These are phyloP conservation scores for Cydia strobilella DNA, from an alignment of 1,140 invertebrate genomes.

Conservation along the genomic window DNA sequence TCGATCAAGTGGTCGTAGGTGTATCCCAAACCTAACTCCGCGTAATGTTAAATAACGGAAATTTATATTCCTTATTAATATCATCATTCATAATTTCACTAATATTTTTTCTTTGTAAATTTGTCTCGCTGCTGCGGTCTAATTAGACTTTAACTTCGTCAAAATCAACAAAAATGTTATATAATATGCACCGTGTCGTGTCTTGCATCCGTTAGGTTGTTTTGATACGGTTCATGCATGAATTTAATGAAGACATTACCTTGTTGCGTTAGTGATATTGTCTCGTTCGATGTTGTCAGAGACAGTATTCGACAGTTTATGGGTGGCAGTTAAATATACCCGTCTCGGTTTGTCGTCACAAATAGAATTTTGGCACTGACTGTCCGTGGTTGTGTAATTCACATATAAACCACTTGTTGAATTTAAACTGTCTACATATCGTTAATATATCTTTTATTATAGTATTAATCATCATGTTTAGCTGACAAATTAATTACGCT, in stretches of 20 bases:
- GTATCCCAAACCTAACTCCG: too few species aligned
- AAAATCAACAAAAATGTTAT: neutral
- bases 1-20: neutral
- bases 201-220: conserved; percentile 33
- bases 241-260: conserved; percentile 37
- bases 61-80: too few species aligned
- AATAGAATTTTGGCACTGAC: conserved; percentile 79
- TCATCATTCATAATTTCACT: too few species aligned
- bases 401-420: conserved; percentile 74
- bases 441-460: conserved; percentile 13
- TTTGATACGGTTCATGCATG: conserved; percentile 32
- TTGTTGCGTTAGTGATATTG: conserved; percentile 30
- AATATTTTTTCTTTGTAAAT: too few species aligned
- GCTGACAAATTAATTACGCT: neutral
- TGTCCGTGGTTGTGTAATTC: conserved; percentile 77
- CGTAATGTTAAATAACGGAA: too few species aligned
- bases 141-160: neutral
- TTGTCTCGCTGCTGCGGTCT: too few species aligned
- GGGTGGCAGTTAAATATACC: conserved; percentile 78
- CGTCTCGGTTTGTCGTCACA: conserved; percentile 76
- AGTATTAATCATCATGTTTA: conserved; percentile 12
- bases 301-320: conserved; percentile 75
- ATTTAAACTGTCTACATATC: conserved; percentile 59
- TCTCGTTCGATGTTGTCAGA: conserved; percentile 41
- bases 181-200: neutral